Conservation (phyloP, 2,797 vertebrate genomes). For the Scomberomorus guttatus region DNA sequence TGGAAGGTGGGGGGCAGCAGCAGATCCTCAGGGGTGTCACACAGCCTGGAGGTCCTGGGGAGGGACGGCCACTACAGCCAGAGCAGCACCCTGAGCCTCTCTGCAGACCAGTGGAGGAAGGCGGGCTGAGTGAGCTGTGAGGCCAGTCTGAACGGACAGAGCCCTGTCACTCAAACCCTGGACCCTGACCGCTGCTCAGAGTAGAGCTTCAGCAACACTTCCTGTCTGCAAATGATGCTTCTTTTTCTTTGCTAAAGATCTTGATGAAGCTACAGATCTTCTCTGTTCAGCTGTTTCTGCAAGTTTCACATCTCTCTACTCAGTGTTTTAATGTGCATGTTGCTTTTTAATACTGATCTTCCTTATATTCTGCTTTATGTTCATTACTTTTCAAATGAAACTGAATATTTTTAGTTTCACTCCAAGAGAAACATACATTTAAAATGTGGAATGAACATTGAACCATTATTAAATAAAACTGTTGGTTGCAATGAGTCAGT, state of each 20-base stretch:
- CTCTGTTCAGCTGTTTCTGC: conserved; percentile 18
- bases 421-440: not conserved
- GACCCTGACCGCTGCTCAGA: conserved; percentile 50
- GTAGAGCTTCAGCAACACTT: conserved; percentile 49
- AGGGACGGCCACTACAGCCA: conserved; percentile 67
- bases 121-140: conserved; percentile 64
- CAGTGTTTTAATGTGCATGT: not conserved
- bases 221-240: conserved; percentile 19
- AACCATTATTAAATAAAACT: conserved; percentile 9
- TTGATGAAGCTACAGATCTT: conserved; percentile 9
- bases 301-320: not conserved
- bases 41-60: conserved; percentile 45
- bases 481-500: not conserved
- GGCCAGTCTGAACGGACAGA: conserved; percentile 55
- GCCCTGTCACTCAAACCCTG: conserved; percentile 65
- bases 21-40: conserved; percentile 38
- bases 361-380: not conserved
- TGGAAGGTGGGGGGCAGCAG: conserved; percentile 66
- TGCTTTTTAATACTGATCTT: conserved; percentile 3
- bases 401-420: not conserved
- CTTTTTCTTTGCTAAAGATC: conserved; percentile 14
- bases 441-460: not conserved
- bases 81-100: conserved; percentile 73
- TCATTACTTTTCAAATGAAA: not conserved
- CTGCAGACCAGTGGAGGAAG: conserved; percentile 49